Percentiles rank a stretch among this genome's conserved stretches.
Conservation (phyloP, 1,140 invertebrate genomes). For the Cotesia typhae region DNA sequence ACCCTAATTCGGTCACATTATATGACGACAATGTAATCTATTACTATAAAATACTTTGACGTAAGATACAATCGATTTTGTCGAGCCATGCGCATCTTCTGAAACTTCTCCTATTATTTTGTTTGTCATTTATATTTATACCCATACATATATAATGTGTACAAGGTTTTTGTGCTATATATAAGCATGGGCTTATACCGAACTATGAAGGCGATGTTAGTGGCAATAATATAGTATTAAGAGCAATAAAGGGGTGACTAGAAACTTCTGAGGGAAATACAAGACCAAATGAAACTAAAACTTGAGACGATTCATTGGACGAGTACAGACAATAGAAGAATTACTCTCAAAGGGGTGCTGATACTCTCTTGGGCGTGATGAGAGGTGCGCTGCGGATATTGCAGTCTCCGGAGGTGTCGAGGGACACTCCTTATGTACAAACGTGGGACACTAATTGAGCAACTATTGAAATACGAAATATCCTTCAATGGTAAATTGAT, state of each 20-base stretch:
- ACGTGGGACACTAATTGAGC: constrained; percentile 30
- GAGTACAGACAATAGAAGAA: constrained; percentile 32
- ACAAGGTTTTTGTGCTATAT: too few relatives aligned
- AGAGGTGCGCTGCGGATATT: constrained; percentile 31
- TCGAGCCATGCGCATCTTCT: constrained; percentile 13
- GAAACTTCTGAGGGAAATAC: background rate
- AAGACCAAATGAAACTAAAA: background rate
- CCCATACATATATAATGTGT: background rate
- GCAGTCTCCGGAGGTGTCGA: constrained; percentile 31
- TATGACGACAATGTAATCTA: background rate
- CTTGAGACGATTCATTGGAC: constrained; percentile 21
- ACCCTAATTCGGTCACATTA: background rate
- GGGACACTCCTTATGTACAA: constrained; percentile 30
- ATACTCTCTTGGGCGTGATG: constrained; percentile 25
- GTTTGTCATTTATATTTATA: background rate
- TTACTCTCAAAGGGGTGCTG: constrained; percentile 25
- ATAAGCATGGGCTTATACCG: background rate
- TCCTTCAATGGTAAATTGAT: background rate
- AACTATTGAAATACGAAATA: constrained; percentile 19
- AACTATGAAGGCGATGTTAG: constrained; percentile 2
- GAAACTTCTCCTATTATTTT: background rate
- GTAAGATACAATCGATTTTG: constrained; percentile 19
- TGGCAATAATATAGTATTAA: too few relatives aligned
- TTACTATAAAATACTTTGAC: constrained; percentile 8
- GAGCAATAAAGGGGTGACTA: background rate